These are phyloP conservation scores for Bursaphelenchus okinawaensis DNA, from an alignment of 2,888 invertebrate species.

Conservation along the genomic window DNA sequence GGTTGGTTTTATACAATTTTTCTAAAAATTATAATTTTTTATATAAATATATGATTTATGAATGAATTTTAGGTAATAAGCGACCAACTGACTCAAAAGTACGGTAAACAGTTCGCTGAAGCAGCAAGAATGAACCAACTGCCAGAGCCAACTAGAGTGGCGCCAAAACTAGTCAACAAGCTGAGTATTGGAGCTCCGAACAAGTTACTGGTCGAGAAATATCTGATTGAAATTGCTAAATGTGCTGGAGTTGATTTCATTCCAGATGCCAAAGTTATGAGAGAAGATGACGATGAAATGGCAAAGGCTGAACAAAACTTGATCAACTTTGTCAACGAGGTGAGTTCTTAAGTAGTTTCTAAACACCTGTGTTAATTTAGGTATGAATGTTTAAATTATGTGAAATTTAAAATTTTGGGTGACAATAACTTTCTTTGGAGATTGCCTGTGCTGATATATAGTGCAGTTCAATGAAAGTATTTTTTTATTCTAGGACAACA, in stretches of 20 bases:
- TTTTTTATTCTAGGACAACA: neutral
- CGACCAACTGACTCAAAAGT: constrained; percentile 81
- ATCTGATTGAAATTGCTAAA: constrained; percentile 89
- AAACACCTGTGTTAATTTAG: no score
- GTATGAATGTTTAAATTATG: no score
- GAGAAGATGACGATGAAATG: constrained; percentile 51
- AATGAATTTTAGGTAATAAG: constrained; percentile 69
- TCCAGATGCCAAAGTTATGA: constrained; percentile 75
- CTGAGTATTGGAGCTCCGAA: constrained; percentile 89
- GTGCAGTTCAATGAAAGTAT: no score
- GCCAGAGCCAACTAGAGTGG: constrained; percentile 59
- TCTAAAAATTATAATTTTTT: neutral
- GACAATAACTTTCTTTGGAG: no score
- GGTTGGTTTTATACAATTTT: constrained; percentile 20
- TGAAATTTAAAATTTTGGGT: no score
- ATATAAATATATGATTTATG: neutral
- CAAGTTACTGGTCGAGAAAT: constrained; percentile 83
- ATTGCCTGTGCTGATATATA: no score
- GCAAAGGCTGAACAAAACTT: constrained; percentile 55
- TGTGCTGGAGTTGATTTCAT: constrained; percentile 88
- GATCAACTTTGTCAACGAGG: constrained; percentile 54
- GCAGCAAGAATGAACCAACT: constrained; percentile 77
- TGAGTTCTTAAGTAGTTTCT: no score
- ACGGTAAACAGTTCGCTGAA: constrained; percentile 86
- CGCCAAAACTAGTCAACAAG: constrained; percentile 72